phyloP scores from a whole-genome alignment of 2,888 invertebrate species.

The Andrena praecox region DNA sequence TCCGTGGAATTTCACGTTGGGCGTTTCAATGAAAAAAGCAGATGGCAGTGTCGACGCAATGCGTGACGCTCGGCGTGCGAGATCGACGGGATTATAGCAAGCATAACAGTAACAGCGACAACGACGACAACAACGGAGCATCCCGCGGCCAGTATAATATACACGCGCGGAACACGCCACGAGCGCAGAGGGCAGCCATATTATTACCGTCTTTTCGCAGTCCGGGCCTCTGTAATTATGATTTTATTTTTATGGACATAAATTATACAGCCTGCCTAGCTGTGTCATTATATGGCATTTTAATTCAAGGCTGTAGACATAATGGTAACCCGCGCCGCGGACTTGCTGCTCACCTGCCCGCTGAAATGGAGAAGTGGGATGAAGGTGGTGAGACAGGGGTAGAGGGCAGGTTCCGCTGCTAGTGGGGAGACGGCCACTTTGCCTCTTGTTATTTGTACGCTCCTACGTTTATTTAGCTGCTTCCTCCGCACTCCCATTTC shows the following conservation, averaged over 20 bases:
- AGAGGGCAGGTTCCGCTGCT: slow-evolving; percentile 12
- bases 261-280: slow-evolving; percentile 82
- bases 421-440: slow-evolving; percentile 50
- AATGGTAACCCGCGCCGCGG: slow-evolving; percentile 80
- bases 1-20: slow-evolving; percentile 1
- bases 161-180: slow-evolving; percentile 70
- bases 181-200: slow-evolving; percentile 74
- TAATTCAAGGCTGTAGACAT: slow-evolving; percentile 84
- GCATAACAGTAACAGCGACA: slow-evolving; percentile 52
- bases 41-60: not conserved
- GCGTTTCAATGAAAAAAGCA: slow-evolving; percentile 1
- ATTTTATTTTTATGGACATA: slow-evolving; percentile 85
- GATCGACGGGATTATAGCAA: slow-evolving; percentile 47
- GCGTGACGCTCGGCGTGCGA: slow-evolving; percentile 9
- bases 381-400: slow-evolving; percentile 8
- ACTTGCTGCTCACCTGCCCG: slow-evolving; percentile 76
- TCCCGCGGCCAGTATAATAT: slow-evolving; percentile 60
- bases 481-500: slow-evolving; percentile 50
- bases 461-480: slow-evolving; percentile 55
- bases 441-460: slow-evolving; percentile 50
- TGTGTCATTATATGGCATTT: slow-evolving; percentile 84
- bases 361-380: slow-evolving; percentile 19
- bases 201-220: slow-evolving; percentile 84
- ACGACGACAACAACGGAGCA: slow-evolving; percentile 34
- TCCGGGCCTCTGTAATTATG: slow-evolving; percentile 83